Evolutionary conservation across 1,140 invertebrate genomes (phyloP).

Genomic region (Heliconius melpomene): DNA sequence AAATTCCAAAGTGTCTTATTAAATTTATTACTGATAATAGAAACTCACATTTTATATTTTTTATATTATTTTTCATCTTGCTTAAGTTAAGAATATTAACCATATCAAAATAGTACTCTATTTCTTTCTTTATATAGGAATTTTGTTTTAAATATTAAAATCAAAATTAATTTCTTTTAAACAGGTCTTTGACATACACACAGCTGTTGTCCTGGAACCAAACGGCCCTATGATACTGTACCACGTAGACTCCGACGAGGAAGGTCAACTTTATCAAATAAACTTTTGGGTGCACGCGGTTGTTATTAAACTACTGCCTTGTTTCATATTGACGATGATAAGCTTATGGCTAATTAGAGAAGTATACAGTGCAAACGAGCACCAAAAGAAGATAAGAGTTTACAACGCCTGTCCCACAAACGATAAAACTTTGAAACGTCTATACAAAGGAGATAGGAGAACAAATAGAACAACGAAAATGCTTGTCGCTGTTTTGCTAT

Average conservation of each 20-base stretch:
- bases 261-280: slow-evolving; percentile 81
- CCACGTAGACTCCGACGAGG: slow-evolving; percentile 84
- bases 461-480: slow-evolving; percentile 93
- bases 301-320: slow-evolving; percentile 92
- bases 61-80: too few species aligned
- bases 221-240: slow-evolving; percentile 83
- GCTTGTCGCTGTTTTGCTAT: slow-evolving; percentile 91
- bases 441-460: slow-evolving; percentile 83
- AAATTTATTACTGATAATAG: neutral
- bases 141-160: neutral
- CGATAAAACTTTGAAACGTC: slow-evolving; percentile 83
- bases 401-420: slow-evolving; percentile 64
- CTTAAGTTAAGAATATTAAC: too few species aligned
- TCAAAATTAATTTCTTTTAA: neutral
- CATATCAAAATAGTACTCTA: too few species aligned
- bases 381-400: slow-evolving; percentile 67
- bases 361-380: slow-evolving; percentile 78
- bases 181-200: slow-evolving; percentile 75
- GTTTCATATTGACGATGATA: slow-evolving; percentile 90
- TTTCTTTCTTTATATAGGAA: too few species aligned
- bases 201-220: slow-evolving; percentile 62
- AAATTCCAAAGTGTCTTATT: neutral
- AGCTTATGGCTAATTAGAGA: slow-evolving; percentile 90
- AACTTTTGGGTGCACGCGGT: slow-evolving; percentile 95
- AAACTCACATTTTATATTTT: neutral